Percentiles rank a stretch among this genome's conserved stretches.
Conservation (phyloP, 2,888 invertebrate species). For the Pammene aurita region DNA sequence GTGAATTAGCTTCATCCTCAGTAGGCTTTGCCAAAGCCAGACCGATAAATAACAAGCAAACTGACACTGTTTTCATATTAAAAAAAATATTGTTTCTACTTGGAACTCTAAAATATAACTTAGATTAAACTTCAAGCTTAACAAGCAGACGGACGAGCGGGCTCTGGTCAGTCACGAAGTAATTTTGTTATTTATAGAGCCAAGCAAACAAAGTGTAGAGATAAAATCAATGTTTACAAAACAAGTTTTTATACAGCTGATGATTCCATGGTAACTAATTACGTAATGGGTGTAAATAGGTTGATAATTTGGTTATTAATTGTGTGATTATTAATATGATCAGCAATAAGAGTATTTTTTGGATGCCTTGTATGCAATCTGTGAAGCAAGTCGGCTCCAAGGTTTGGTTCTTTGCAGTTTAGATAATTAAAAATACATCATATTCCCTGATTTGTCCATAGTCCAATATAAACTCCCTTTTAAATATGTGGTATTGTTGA, state of each 20-base stretch:
- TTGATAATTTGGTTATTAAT: neutral
- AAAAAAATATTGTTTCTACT: neutral
- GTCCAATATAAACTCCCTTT: too few species aligned
- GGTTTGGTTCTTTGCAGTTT: too few species aligned
- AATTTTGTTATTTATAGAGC: conserved; percentile 16
- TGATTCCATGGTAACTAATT: neutral
- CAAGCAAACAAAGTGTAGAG: conserved; percentile 13
- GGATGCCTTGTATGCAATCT: too few species aligned
- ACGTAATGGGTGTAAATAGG: conserved; percentile 17
- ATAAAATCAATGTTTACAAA: conserved; percentile 32
- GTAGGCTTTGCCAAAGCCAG: conserved; percentile 44
- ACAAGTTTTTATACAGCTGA: conserved; percentile 14
- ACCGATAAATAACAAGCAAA: conserved; percentile 47
- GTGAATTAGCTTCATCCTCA: conserved; percentile 21
- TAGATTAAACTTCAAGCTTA: conserved; percentile 22
- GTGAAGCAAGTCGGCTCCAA: too few species aligned
- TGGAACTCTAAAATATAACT: neutral
- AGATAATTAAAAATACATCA: too few species aligned
- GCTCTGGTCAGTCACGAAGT: conserved; percentile 7
- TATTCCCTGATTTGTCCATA: too few species aligned
- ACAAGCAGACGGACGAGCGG: conserved; percentile 24
- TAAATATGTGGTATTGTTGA: too few species aligned
- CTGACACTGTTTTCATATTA: conserved; percentile 50
- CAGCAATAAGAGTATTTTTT: too few species aligned
- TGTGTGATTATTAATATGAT: conserved; percentile 1